phyloP scores from a whole-genome alignment of 2,797 vertebrate genomes.

The Falco concolor region DNA sequence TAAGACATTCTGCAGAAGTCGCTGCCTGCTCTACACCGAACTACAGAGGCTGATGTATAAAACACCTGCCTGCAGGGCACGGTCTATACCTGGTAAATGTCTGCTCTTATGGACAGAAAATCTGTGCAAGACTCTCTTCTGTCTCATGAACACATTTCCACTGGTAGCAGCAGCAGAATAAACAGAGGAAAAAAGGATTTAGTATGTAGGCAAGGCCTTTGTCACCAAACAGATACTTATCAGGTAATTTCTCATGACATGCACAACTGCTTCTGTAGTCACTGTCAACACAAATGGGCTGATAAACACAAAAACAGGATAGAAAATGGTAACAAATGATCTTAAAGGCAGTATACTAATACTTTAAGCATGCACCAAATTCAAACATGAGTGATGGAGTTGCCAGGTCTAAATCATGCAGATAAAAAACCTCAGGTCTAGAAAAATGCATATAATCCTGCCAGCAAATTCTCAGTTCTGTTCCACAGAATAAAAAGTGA shows the following conservation, averaged over 20 bases:
- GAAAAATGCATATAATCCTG: background rate
- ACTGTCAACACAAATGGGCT: slow-evolving; percentile 6
- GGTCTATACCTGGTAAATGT: background rate
- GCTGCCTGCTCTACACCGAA: background rate
- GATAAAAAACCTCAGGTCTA: background rate
- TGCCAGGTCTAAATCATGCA: slow-evolving; percentile 11
- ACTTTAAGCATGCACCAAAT: background rate
- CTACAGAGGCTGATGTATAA: background rate
- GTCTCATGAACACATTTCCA: background rate
- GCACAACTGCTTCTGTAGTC: slow-evolving; percentile 18
- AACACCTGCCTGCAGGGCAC: background rate
- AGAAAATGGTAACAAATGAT: background rate
- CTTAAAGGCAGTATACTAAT: background rate
- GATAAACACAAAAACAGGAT: slow-evolving; percentile 8
- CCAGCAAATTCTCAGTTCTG: background rate
- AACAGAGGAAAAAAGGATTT: background rate
- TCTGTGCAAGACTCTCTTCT: background rate
- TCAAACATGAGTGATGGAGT: background rate
- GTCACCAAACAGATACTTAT: background rate
- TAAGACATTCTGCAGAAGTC: rapidly evolving
- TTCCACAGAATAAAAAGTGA: background rate
- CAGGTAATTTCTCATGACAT: background rate
- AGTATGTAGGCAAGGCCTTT: background rate
- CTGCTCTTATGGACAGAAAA: background rate
- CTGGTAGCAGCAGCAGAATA: background rate